Evolutionary conservation across 2,113 vertebrate genomes (phyloP), one percentile per base, ranked within the genome.

Genomic region (Zosterops japonicus): DNA sequence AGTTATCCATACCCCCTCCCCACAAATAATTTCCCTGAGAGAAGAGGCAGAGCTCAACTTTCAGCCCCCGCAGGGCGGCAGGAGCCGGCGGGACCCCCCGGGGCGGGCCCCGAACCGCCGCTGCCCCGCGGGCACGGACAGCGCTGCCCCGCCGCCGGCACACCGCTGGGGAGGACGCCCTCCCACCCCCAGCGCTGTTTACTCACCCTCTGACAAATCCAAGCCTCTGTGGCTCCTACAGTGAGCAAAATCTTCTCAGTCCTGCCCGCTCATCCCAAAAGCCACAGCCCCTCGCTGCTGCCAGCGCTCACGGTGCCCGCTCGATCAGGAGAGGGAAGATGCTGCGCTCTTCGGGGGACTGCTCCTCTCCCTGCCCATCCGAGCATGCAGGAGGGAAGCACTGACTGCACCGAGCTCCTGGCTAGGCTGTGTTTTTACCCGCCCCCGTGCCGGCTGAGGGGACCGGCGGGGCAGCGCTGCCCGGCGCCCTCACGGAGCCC

Each of bases 1-100:
- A 29, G 52, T 31, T 59, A 44, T 25, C 35, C 19, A 7, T 17
- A 29, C 2, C 11, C 56, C n/a, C 5, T 12, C 27, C 3, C 21
- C 36, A 28, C 5, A 50, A 44, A 33, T 9, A 8, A 11, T 33
- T 27, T 69, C 56, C 61, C 60, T 46, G 41, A 0, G 7, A 36
- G 52, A 64, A 83, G 31, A 82, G 42, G 13, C 25, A 19, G 31
- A 65, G 83, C 83, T 47, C 52, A 95, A 95, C 95, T 97, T 93
- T 57, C 55, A 33, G 56, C 33, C 3, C 49, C 29, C 9, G 8
- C 39, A 63, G n/a, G 22, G 0, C 28, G 19, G 44, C 57, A 39
- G 44, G n/a, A 20, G 14, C 1, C 8, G 64, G 33, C n/a, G 1
- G 1, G 15, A 36, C 7, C 35, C 18, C 22, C 4, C 2, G 18